These are phyloP conservation scores for Lathamus discolor DNA, from an alignment of 2,113 vertebrate species.

Conservation along the genomic window DNA sequence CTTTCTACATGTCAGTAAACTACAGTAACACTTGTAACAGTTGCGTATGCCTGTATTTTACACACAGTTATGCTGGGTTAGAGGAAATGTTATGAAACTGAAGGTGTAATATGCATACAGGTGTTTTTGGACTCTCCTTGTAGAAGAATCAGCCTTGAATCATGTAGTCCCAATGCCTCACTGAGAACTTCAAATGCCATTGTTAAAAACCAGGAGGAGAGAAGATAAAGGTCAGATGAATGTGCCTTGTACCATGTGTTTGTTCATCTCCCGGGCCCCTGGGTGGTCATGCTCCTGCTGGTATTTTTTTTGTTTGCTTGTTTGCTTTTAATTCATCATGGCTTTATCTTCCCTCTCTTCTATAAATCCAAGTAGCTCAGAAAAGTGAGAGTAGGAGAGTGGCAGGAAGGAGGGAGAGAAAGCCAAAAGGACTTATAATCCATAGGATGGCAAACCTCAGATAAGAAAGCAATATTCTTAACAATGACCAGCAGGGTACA, in stretches of 20 bases:
- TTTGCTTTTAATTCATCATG: neutral
- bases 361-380: neutral
- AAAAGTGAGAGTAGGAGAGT: neutral
- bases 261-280: neutral
- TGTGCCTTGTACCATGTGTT: neutral
- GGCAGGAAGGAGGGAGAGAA: neutral
- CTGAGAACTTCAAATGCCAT: neutral
- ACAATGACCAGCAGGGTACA: neutral
- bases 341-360: neutral
- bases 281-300: neutral
- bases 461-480: neutral
- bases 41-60: neutral
- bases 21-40: neutral
- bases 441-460: neutral
- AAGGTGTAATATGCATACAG: neutral
- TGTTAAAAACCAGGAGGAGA: neutral
- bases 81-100: neutral
- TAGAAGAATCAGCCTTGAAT: neutral
- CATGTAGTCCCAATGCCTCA: neutral
- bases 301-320: neutral
- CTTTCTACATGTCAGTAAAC: neutral
- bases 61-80: neutral
- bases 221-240: neutral
- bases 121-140: neutral
- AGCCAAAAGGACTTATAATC: neutral